Evolutionary conservation across 1,140 invertebrate genomes (phyloP).

Genomic region (Calycopis cecrops): DNA sequence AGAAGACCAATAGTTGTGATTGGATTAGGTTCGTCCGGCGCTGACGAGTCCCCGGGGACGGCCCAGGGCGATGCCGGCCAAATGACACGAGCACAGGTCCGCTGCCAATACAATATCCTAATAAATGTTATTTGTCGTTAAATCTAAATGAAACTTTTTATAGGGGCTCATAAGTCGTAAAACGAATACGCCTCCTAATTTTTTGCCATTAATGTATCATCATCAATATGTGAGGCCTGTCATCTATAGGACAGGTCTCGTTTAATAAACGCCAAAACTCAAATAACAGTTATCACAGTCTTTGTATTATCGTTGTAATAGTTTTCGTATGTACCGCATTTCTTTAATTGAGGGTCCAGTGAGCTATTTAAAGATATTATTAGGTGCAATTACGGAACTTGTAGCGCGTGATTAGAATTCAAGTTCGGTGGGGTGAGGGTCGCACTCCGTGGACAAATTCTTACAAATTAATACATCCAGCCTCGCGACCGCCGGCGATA

Average conservation of each 20-base stretch:
- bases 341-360: constrained; percentile 18
- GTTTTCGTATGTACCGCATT: not conserved
- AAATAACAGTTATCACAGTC: too few species aligned
- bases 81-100: constrained; percentile 31
- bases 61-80: constrained; percentile 53
- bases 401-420: constrained; percentile 73
- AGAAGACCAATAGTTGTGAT: constrained; percentile 54
- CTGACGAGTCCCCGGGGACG: constrained; percentile 62
- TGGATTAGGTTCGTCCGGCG: constrained; percentile 59
- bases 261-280: too few species aligned
- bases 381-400: constrained; percentile 72
- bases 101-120: constrained; percentile 43
- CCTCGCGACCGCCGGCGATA: constrained; percentile 47
- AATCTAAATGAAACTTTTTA: constrained; percentile 38
- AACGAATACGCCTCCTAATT: constrained; percentile 19
- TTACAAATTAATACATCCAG: constrained; percentile 74
- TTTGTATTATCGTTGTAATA: too few species aligned
- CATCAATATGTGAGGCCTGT: too few species aligned
- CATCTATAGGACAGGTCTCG: too few species aligned
- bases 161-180: constrained; percentile 33
- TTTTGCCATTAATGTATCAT: too few species aligned
- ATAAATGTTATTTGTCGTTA: constrained; percentile 53
- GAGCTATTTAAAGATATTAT: constrained; percentile 70
- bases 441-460: constrained; percentile 67
- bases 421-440: constrained; percentile 45